Percentiles rank a stretch among this genome's conserved stretches.
Evolutionary conservation across 2,888 invertebrate genomes (phyloP).

Genomic region (Hermaeophaga mercurialis): DNA sequence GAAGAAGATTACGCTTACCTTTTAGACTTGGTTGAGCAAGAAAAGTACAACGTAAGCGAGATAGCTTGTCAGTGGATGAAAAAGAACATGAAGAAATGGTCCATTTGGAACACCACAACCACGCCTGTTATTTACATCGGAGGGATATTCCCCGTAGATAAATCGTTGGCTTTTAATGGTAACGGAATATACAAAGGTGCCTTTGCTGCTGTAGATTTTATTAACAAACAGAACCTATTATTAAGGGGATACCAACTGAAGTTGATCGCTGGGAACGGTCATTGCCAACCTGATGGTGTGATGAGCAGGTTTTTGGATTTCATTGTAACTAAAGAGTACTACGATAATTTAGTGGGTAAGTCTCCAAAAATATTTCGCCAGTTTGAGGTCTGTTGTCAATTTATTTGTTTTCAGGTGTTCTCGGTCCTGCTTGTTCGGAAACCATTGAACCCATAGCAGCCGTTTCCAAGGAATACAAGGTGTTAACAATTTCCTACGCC

Average conservation of each 20-base stretch:
- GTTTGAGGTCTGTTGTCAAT: too few relatives aligned
- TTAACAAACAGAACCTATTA: conserved; percentile 62
- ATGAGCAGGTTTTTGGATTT: conserved; percentile 78
- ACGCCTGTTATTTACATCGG: conserved; percentile 63
- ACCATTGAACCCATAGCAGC: conserved; percentile 81
- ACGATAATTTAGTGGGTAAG: conserved; percentile 63
- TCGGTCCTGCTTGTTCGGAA: conserved; percentile 82
- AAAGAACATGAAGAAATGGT: conserved; percentile 58
- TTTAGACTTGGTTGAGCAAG: conserved; percentile 39
- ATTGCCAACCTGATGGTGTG: conserved; percentile 73
- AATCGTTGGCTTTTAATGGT: conserved; percentile 64
- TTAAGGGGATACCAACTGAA: conserved; percentile 63
- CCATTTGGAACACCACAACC: conserved; percentile 54
- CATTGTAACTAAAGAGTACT: conserved; percentile 60
- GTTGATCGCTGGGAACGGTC: conserved; percentile 66
- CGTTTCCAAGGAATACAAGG: conserved; percentile 73
- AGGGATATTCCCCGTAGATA: conserved; percentile 72
- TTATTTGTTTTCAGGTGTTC: conserved; percentile 56
- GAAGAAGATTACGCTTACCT: conserved; percentile 60
- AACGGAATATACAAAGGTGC: conserved; percentile 67
- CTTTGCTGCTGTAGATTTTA: conserved; percentile 65
- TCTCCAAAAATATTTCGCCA: too few relatives aligned
- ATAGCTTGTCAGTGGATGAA: conserved; percentile 74
- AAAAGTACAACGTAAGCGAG: conserved; percentile 47
- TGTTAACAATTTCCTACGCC: conserved; percentile 76